phyloP scores from a whole-genome alignment of 1,140 invertebrate species.

The Zaprionus inermis region DNA sequence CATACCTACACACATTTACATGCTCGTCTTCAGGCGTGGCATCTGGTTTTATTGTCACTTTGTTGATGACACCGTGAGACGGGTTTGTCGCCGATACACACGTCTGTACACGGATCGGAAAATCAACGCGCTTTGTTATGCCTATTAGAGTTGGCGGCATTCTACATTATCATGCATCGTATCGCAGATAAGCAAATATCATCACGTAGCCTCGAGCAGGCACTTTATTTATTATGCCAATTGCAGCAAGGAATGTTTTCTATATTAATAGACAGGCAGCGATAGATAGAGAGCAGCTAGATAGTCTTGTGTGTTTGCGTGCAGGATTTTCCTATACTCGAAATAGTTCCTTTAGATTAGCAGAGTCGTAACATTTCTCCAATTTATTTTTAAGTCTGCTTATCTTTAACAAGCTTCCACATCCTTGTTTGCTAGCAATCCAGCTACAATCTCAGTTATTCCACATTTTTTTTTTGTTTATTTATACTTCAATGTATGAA shows the following conservation, averaged over 20 bases:
- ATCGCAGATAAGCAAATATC: slow-evolving; percentile 22
- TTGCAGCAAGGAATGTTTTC: slow-evolving; percentile 3
- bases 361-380: too few relatives aligned
- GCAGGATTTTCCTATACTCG: not conserved
- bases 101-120: not conserved
- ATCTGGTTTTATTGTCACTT: slow-evolving; percentile 52
- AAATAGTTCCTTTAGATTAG: not conserved
- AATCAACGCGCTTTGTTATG: slow-evolving; percentile 16
- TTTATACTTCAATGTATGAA: too few relatives aligned
- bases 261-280: not conserved
- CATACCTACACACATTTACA: slow-evolving; percentile 3
- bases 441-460: too few relatives aligned
- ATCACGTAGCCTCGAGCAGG: slow-evolving; percentile 10
- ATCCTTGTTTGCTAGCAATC: too few relatives aligned
- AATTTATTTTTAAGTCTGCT: too few relatives aligned
- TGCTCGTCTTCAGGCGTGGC: not conserved
- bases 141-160: slow-evolving; percentile 9
- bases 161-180: slow-evolving; percentile 3
- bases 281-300: not conserved
- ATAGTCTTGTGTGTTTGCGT: not conserved
- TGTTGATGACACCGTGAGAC: slow-evolving; percentile 16
- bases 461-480: too few relatives aligned
- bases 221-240: slow-evolving; percentile 8
- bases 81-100: not conserved
- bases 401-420: too few relatives aligned